Evolutionary conservation across 2,888 invertebrate genomes (phyloP), one percentile per base, ranked within the genome.

Genomic region (Lepidochrysops patricia): DNA sequence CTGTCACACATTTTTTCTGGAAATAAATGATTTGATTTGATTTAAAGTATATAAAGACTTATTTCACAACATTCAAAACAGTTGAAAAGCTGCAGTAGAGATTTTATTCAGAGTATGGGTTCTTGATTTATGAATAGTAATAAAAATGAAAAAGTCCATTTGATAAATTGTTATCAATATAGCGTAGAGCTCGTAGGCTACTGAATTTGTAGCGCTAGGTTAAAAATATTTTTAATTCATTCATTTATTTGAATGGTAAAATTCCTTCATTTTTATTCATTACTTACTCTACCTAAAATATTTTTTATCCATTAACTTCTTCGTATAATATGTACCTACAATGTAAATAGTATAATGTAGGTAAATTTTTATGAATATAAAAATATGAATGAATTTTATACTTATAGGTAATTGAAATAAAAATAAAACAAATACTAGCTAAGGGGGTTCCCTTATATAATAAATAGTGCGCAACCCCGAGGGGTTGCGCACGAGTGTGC

Each of bases 41-140:
- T 13, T 26, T 50, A 26, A 25, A 23, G 12, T 5, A n/a, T 50
- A 26, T 49, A 49, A 26, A 26, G 13, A 26, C 26, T 26, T 7
- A 7, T 29, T 29, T 25, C 9, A 43, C 43, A 43, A 43, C 43
- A 43, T 43, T 43, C 43, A 52, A 52, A 52, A 52, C 27, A 52
- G 26, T 52, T 27, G 52, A 52, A 52, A 27, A 52, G 26, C 26
- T 26, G 27, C 27, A 27, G 50, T 25, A 26, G 50, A 25, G 19
- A 49, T 26, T 52, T 52, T 27, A 26, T 43, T 43, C 43, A 43
- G 43, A 43, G 19, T 32, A 54, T 32, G 54, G 19, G 19, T 9
- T 54, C 32, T 19, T 19, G 54, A 29, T 54, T 54, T 54, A 54
- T 54, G 54, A 54, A 54, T 29, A 29, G 54, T 29, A 54, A 54